Evolutionary conservation across 2,113 vertebrate species (phyloP), one percentile per base, ranked within the genome.

Genomic region (Andinoacara biseriatus): DNA sequence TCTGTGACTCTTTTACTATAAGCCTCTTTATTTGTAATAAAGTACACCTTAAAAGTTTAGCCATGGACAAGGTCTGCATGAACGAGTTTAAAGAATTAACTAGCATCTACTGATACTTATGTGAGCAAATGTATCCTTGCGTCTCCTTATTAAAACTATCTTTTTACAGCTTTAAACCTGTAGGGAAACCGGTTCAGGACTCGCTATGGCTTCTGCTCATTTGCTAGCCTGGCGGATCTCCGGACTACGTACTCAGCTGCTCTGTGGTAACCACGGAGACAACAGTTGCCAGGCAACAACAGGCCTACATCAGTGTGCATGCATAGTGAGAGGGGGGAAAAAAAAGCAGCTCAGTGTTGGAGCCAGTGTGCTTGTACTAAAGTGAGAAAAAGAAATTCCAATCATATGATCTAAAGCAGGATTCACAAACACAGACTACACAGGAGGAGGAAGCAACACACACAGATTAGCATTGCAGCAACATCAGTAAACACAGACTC

Each of bases 261-360:
- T 95, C 90, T 82, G 90, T 90, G 88, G 94, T 95, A 93, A 93
- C 94, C 95, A 94, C 90, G 95, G 95, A 93, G 93, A 96, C 95
- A 91, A 94, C 88, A 87, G 95, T 95, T 96, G 95, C 95, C 88
- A 92, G 92, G 95, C 95, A 95, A 96, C 95, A 91, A 85, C 87
- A 91, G 94, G 90, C 92, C 91, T 74, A 86, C 83, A 94, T 92
- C 90, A 90, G 93, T 92, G 90, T 91, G 87, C 88, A 80, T 83
- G 87, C 85, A 87, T 83, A 63, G 84, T 80, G 85, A 88, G 33
- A n/a, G 8, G 3, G 13, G 14, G 26, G 15, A 14, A 22, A 62
- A 58, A 87, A 85, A 83, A 77, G 89, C 82, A 87, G 82, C 72
- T 62, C 65, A 54, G 90, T 79, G 90, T 83, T 91, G 69, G 72